These are phyloP conservation scores for Tenthredo distinguenda DNA, from an alignment of 2,888 invertebrate genomes.

Conservation along the genomic window DNA sequence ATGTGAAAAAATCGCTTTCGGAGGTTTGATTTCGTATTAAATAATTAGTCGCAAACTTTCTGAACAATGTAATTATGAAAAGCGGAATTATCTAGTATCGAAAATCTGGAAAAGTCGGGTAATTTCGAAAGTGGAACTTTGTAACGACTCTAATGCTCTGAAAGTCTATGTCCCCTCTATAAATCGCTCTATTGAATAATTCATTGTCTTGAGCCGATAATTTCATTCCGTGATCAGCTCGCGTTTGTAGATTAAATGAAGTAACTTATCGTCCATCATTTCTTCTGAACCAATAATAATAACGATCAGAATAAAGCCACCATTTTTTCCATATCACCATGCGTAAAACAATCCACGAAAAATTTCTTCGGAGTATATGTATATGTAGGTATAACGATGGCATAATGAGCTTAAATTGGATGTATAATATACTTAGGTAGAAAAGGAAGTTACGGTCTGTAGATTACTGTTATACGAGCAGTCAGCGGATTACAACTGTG, in stretches of 20 bases:
- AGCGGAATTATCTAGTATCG: too few relatives aligned
- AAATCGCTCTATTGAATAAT: neutral
- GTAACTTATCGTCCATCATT: neutral
- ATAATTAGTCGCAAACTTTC: too few relatives aligned
- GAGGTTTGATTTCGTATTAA: too few relatives aligned
- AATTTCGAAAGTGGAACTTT: neutral
- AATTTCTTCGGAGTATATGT: neutral
- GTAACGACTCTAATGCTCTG: neutral
- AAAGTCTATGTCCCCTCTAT: neutral
- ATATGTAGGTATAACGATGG: neutral
- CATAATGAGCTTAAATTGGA: conserved; percentile 26
- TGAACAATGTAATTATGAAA: too few relatives aligned
- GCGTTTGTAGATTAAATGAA: neutral
- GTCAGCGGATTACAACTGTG: conserved; percentile 17
- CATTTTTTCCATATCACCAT: neutral
- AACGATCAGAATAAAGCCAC: neutral
- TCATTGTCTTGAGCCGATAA: neutral
- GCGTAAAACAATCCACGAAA: neutral
- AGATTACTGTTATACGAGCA: conserved; percentile 6
- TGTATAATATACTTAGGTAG: neutral
- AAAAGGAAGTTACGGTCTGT: conserved; percentile 22
- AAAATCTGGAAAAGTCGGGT: too few relatives aligned
- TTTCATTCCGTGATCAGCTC: neutral
- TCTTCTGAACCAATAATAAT: neutral
- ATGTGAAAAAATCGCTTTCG: too few relatives aligned